Evolutionary conservation across 2,113 vertebrate species (phyloP), one percentile per base, ranked within the genome.

Genomic region (Melanotaenia duboulayi): DNA sequence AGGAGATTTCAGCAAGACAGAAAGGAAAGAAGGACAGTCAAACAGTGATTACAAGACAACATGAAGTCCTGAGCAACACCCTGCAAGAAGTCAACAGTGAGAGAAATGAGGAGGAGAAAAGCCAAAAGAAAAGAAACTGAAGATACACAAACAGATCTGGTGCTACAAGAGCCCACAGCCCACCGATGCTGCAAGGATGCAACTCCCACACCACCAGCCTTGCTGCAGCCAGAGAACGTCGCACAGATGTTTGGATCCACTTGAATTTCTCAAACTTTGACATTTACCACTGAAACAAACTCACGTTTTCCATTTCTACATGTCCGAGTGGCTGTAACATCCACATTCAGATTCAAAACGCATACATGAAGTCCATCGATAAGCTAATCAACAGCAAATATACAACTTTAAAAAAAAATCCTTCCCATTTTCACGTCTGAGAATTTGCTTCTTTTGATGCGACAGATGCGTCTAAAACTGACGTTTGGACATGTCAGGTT

Each of bases 61-160:
- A 95, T 94, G 91, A 82, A 90, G 91, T 95, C 96, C 93, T 94
- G 94, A 93, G 93, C 91, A 94, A 90, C 92, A 93, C 90, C 95
- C 94, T 94, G 92, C 90, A 94, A 95, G 82, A 92, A 95, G 90
- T 91, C 85, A 93, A 93, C 92, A 86, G 91, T 87, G 64, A 91
- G 87, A 91, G 79, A 85, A 76, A 90, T 82, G 81, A 83, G 79
- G 81, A 83, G 79, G 85, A 60, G 65, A 80, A 73, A 71, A 82
- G 69, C 61, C 74, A 71, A 65, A 76, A 64, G 58, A 74, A 73
- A 67, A 58, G 44, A 74, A 82, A 75, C 59, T n/a, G 73, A 81
- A 72, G 84, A 63, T 32, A 86, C 85, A 85, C 71, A 81, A 64
- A 82, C 77, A 66, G 63, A 86, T 78, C 58, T 79, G 78, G 40